A percentile compares a stretch with the other conserved stretches of the same genome.
Evolutionary conservation across 92 coral and sea anemone genomes (phyloP).

Genomic region (Metridium senile): DNA sequence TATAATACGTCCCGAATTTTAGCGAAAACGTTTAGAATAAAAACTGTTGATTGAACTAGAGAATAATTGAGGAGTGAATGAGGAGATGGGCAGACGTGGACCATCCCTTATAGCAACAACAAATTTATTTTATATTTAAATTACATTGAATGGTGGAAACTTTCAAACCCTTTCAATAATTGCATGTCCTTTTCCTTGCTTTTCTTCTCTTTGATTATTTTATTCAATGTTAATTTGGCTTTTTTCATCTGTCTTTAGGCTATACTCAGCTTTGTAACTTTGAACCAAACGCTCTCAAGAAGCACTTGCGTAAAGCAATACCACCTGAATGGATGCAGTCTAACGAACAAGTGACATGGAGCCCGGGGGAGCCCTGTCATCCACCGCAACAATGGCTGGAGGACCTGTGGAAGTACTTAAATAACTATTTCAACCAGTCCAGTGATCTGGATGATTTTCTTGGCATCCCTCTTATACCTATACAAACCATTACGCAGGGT

Average conservation of each 20-base stretch:
- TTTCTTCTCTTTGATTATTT: no score
- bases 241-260: slow-evolving; percentile 17
- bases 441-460: slow-evolving; percentile 35
- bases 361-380: slow-evolving; percentile 47
- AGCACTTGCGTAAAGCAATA: slow-evolving; percentile 46
- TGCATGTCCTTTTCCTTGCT: no score
- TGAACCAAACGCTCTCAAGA: slow-evolving; percentile 38
- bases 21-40: no score
- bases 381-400: slow-evolving; percentile 75
- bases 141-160: no score
- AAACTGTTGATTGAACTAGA: no score
- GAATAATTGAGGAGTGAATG: no score
- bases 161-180: no score
- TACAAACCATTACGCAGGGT: slow-evolving; percentile 20
- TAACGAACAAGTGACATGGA: slow-evolving; percentile 55
- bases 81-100: no score
- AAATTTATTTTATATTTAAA: no score
- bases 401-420: slow-evolving; percentile 74
- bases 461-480: slow-evolving; percentile 70
- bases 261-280: slow-evolving; percentile 65
- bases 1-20: no score
- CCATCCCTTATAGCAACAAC: no score
- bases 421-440: slow-evolving; percentile 31
- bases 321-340: slow-evolving; percentile 56
- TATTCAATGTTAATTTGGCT: no score